Evolutionary conservation across 2,888 invertebrate genomes (phyloP), one percentile per base, ranked within the genome.

Genomic region (Caenorhabditis sp.): DNA sequence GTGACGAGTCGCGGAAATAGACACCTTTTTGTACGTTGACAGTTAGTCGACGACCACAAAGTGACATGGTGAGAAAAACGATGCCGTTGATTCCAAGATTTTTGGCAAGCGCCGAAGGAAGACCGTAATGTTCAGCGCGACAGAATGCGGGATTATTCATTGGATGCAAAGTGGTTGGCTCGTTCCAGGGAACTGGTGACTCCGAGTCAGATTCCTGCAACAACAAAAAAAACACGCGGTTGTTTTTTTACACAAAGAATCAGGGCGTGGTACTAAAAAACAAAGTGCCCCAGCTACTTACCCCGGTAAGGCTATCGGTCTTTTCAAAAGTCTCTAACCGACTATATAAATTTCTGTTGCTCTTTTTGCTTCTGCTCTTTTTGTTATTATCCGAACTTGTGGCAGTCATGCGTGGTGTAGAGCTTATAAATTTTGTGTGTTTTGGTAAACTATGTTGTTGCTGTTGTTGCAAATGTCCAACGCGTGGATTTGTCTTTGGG

Each of bases 11-110:
- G 21, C 79, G 58, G 67, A 82, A 82, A 65, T 78, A 81, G 26
- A 68, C 61, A 10, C 71, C 81, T 17, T 77, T 75, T 21, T 76
- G 67, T 14, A 82, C 37, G 43, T 64, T 65, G 27, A 82, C 74
- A 26, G 65, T 67, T 14, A 82, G 63, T 51, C 71, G 67, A 53
- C 70, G 23, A 23, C 79, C 81, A 65, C 67, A 63, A 3, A 81
- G 27, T 5, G 78, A 67, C 69, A 82, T 76, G 50, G 66, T 61
- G 24, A 82, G 24, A 61, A 77, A 82, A 26, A 82, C 26, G 66
- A 82, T 81, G 50, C 70, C 77, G 26, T 64, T 76, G 58, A 62
- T 69, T 49, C 63, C 77, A 57, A 62, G 67, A 61, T 54, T 74
- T 31, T 65, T 74, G 19, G 80, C 80, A 27, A 77, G 24, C 8